Base-by-base conservation (phyloP, 2,888 invertebrate genomes). In the Labia minor region DNA sequence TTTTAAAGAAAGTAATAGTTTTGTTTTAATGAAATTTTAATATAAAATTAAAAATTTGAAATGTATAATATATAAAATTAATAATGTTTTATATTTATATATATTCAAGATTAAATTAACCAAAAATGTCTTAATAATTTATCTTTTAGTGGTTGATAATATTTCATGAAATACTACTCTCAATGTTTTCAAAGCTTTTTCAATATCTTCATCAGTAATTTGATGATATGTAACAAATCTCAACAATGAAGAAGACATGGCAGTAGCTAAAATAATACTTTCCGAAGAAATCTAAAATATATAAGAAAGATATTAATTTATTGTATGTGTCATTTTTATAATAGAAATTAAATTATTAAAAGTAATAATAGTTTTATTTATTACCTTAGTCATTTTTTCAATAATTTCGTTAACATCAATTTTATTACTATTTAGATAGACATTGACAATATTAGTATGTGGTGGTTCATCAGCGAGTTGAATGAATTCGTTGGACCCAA, bases 361-460 rank as follows among this genome's bases (percentile, higher is more conserved):
- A n/a, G n/a, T n/a, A n/a, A n/a, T n/a, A n/a, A n/a, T n/a, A n/a
- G n/a, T 33, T 8, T 33, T 6, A 33, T 33, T 33, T 33, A 8
- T 11, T 49, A 49, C 49, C 49, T 49, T 4, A 8, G 4, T 4
- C 49, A 49, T 10, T 14, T 10, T 16, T 49, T 49, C 8, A 8
- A 16, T 14, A 11, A 49, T n/a, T 49, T 49, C 6, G 4, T 49
- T 14, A 14, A 14, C 49, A 3, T 11, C 14, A 8, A 49, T 49
- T 4, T 49, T 11, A 10, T 11, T 49, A n/a, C 16, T 49, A 49
- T 49, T 16, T n/a, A 49, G 2, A 3, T 2, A 8, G 3, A 49
- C 16, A 49, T 49, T 49, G n/a, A 49, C 49, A 49, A 49, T 49
- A 49, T 49, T 49, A n/a, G 49, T n/a, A 49, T 49, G 49, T n/a